Evolutionary conservation across 2,113 vertebrate species (phyloP), one percentile per base, ranked within the genome.

Genomic region (Aegithalos caudatus): DNA sequence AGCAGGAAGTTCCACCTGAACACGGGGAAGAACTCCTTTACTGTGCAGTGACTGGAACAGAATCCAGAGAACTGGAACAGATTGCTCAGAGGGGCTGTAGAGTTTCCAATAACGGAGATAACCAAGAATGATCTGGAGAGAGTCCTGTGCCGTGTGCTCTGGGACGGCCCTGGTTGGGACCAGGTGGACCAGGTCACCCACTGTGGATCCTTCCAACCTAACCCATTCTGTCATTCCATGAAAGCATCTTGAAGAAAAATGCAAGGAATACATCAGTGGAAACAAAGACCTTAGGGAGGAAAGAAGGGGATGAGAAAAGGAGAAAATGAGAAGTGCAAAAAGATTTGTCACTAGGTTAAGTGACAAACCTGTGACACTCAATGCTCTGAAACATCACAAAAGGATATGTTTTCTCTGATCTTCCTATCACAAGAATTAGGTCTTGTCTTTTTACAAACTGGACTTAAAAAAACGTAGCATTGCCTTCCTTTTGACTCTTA

Each of bases 61-160:
- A 37, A 65, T 54, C 9, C 2, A 2, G 48, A 53, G 21, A 58
- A 53, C 29, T 53, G 47, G 17, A 89, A 76, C 24, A 47, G n/a
- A 3, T 28, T 76, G 4, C 47, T 21, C 21, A 33, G 17, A 40
- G 21, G 67, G 13, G 16, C 2, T 60, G 4, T 61, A 35, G 25
- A 61, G 17, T 42, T 35, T 76, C 14, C n/a, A 11, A 6, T 8
- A 12, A 21, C 0, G 1, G 45, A 74, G 21, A 22, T 53, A n/a
- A 7, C 37, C 20, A 74, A 67, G 24, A 51, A 7, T 19, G 6
- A 11, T 54, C 45, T 25, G 20, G 20, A 25, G 11, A 74, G 24
- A 22, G 3, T 40, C 38, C 45, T 40, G 20, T 45, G 25, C 35
- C 0, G 0, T 50, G 31, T 51, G 15, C 8, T 51, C 19, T 51